Base-by-base conservation (phyloP, 1,140 invertebrate genomes). In the Odontomachus brunneus region DNA sequence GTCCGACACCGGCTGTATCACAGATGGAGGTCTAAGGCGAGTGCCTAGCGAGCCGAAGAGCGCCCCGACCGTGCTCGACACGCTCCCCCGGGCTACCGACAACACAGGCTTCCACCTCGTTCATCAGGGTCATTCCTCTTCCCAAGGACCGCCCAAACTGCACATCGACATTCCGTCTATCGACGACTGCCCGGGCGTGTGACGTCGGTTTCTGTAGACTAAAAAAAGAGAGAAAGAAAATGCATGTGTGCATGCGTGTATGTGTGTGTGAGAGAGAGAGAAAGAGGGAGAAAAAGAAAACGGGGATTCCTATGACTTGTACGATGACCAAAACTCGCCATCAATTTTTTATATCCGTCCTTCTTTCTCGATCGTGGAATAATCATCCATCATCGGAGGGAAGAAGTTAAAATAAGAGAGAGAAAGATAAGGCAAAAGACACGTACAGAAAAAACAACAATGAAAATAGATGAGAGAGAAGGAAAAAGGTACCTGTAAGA, bases 161-260 rank as follows among this genome's bases (percentile, higher is more conserved):
- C 90, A 91, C 81, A 88, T 92, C 66, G 91, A 92, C 83, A 92
- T 93, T 89, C 92, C 92, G 81, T 89, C 88, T 78, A 93, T 92
- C 84, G 91, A 92, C 80, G 92, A 92, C 63, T 86, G 84, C 29
- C 88, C 90, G 69, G 90, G 84, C 65, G 57, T 87, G 57, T 91
- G 72, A 84, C 44, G 26, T 19, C 12, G 17, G 1, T 29, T 69
- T 19, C 26, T n/a, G 3, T 49, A 33, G 11, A 9, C 2, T 24
- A 55, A 19, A 55, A 15, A 19, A 57, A 44, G 0, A 57, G 22
- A 5, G 17, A 26, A 0, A 1, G 3, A 55, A 48, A 3, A 3
- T 53, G 0, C 3, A 5, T 19, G 55, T 15, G n/a, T 59, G 24
- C 24, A n/a, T 5, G 55, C 24, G 5, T 24, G 11, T n/a, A 59